A percentile compares a stretch with the other conserved stretches of the same genome.
phyloP scores from a whole-genome alignment of 2,888 invertebrate species.

The Melangyna quadrimaculata region DNA sequence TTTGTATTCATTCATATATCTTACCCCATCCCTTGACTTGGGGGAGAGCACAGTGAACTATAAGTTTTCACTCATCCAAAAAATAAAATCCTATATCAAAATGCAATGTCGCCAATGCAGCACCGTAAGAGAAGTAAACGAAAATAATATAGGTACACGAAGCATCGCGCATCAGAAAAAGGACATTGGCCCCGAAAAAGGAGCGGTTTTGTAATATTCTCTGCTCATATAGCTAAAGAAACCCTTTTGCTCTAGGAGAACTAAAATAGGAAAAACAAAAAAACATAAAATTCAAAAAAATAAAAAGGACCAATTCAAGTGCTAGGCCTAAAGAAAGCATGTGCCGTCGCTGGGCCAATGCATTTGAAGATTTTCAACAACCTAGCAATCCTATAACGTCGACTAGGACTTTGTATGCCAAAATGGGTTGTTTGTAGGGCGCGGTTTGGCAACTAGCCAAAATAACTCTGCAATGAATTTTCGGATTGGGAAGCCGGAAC shows the following conservation, averaged over 20 bases:
- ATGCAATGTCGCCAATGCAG: slow-evolving; percentile 58
- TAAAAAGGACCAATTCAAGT: slow-evolving; percentile 41
- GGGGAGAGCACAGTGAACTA: not conserved
- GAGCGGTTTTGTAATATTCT: slow-evolving; percentile 58
- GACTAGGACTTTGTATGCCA: slow-evolving; percentile 63
- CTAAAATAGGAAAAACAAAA: slow-evolving; percentile 22
- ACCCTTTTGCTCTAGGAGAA: slow-evolving; percentile 34
- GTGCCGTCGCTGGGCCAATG: slow-evolving; percentile 68
- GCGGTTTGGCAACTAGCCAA: slow-evolving; percentile 72
- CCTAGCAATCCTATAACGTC: slow-evolving; percentile 43
- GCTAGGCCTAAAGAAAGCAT: slow-evolving; percentile 71
- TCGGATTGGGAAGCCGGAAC: slow-evolving; percentile 53
- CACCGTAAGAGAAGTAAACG: not conserved
- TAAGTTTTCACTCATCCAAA: slow-evolving; percentile 27
- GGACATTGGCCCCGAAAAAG: slow-evolving; percentile 69
- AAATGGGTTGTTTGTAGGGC: slow-evolving; percentile 71
- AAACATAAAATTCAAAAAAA: slow-evolving; percentile 3
- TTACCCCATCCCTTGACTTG: not conserved
- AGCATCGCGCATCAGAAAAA: slow-evolving; percentile 62
- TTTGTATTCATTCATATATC: slow-evolving; percentile 43
- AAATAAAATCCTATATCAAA: slow-evolving; percentile 15
- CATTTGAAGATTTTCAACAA: slow-evolving; percentile 67
- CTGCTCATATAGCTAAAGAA: slow-evolving; percentile 23
- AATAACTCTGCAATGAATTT: slow-evolving; percentile 66
- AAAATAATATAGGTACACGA: slow-evolving; percentile 31